Conservation (phyloP, 2,888 invertebrate genomes). For the Spialia ferax region DNA sequence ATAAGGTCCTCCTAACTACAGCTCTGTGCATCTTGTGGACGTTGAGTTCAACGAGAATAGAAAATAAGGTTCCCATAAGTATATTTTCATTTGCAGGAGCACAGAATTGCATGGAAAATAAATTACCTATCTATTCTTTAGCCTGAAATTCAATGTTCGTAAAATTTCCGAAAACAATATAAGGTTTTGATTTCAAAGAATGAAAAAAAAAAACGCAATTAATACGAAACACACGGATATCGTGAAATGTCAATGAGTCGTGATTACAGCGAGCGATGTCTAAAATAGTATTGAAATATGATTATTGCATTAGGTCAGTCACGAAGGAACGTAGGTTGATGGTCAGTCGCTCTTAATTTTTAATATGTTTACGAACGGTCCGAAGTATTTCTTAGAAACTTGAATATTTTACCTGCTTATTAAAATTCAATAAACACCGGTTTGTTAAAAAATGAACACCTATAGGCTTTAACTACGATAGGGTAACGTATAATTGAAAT, state of each 20-base stretch:
- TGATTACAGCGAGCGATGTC: constrained; percentile 30
- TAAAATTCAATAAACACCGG: not conserved
- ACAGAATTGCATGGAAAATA: too few species aligned
- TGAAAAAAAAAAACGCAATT: constrained; percentile 43
- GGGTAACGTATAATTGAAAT: not conserved
- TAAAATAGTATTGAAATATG: constrained; percentile 42
- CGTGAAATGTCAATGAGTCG: constrained; percentile 57
- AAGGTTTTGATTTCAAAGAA: constrained; percentile 2
- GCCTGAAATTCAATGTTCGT: too few species aligned
- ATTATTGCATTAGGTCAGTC: constrained; percentile 21
- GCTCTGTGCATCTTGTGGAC: too few species aligned
- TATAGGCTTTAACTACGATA: not conserved
- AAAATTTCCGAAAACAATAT: not conserved
- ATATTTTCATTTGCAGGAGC: too few species aligned
- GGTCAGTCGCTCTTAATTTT: constrained; percentile 1
- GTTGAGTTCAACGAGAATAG: too few species aligned
- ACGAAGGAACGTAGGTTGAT: constrained; percentile 1
- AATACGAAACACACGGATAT: constrained; percentile 43
- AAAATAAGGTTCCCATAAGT: too few species aligned
- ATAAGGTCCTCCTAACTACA: too few species aligned
- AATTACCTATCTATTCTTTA: too few species aligned
- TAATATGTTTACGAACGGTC: not conserved
- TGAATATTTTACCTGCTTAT: not conserved
- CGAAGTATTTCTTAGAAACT: not conserved
- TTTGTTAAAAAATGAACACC: not conserved